phyloP scores from a whole-genome alignment of 1,140 invertebrate genomes.

The Pissodes strobi region DNA sequence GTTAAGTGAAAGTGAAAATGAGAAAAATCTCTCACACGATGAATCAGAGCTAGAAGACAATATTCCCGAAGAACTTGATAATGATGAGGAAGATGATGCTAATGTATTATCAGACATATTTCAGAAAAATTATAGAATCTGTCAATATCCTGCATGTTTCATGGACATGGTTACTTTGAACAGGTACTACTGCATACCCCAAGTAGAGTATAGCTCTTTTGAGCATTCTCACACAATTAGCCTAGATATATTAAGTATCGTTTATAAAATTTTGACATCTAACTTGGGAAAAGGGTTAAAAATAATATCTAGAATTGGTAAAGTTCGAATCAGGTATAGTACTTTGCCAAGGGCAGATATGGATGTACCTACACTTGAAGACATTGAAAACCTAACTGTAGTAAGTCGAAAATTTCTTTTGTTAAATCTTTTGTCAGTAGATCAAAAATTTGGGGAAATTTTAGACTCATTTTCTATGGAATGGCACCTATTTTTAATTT shows the following conservation, averaged over 20 bases:
- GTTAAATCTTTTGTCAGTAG: conserved; percentile 57
- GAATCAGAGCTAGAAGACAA: conserved; percentile 29
- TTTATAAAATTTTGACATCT: conserved; percentile 64
- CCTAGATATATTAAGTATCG: conserved; percentile 66
- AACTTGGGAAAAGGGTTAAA: conserved; percentile 49
- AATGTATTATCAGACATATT: conserved; percentile 65
- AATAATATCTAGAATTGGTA: conserved; percentile 54
- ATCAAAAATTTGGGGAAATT: conserved; percentile 51
- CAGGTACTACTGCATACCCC: conserved; percentile 69
- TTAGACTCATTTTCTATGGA: conserved; percentile 60
- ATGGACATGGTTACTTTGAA: conserved; percentile 69
- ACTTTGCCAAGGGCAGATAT: conserved; percentile 47
- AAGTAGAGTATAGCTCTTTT: conserved; percentile 71
- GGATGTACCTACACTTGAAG: conserved; percentile 53
- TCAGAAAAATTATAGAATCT: conserved; percentile 65
- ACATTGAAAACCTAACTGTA: conserved; percentile 51
- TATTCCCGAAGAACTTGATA: conserved; percentile 9
- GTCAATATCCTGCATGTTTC: conserved; percentile 64
- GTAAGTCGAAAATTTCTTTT: conserved; percentile 54
- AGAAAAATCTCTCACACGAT: conserved; percentile 30
- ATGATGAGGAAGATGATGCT: conserved; percentile 27
- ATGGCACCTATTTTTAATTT: conserved; percentile 66
- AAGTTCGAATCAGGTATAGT: conserved; percentile 47
- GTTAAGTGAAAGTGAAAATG: conserved; percentile 23
- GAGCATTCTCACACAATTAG: conserved; percentile 65